Percentiles rank a stretch among this genome's conserved stretches.
Evolutionary conservation across 2,888 invertebrate species (phyloP).

Genomic region (Ophioninae sp.): DNA sequence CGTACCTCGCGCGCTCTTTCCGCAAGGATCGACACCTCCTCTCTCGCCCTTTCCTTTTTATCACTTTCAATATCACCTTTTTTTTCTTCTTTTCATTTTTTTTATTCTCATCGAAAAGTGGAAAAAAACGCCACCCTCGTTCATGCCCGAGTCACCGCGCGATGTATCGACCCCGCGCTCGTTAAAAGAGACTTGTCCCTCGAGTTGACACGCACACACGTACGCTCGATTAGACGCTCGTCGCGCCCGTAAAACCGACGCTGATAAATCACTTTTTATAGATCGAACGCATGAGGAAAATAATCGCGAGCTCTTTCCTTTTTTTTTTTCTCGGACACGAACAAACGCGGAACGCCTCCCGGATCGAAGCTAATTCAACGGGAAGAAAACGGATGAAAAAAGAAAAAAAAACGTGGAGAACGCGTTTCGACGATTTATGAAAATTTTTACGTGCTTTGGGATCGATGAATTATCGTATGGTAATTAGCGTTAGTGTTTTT

Average conservation of each 20-base stretch:
- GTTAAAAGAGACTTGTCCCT: conserved; percentile 55
- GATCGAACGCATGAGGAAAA: conserved; percentile 51
- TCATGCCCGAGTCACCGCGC: conserved; percentile 53
- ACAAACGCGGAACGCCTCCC: neutral
- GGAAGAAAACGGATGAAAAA: neutral
- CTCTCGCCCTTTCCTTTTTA: conserved; percentile 11
- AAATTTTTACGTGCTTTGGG: neutral
- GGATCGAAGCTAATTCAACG: conserved; percentile 9
- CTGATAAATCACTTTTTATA: conserved; percentile 67
- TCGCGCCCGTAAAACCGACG: conserved; percentile 9
- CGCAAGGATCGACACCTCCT: conserved; percentile 16
- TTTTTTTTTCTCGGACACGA: conserved; percentile 16
- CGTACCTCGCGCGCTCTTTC: neutral
- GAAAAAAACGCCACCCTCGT: conserved; percentile 50
- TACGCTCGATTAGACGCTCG: conserved; percentile 51
- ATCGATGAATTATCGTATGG: neutral
- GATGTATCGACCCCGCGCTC: conserved; percentile 57
- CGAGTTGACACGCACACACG: conserved; percentile 22
- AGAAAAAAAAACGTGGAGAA: neutral
- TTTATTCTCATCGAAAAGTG: conserved; percentile 39
- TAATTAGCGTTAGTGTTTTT: too few species aligned
- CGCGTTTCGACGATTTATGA: neutral
- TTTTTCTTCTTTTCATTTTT: conserved; percentile 15
- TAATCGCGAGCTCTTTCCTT: conserved; percentile 18
- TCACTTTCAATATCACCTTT: conserved; percentile 10